Conservation (phyloP, 2,113 vertebrate species). For the Cepphus grylle region DNA sequence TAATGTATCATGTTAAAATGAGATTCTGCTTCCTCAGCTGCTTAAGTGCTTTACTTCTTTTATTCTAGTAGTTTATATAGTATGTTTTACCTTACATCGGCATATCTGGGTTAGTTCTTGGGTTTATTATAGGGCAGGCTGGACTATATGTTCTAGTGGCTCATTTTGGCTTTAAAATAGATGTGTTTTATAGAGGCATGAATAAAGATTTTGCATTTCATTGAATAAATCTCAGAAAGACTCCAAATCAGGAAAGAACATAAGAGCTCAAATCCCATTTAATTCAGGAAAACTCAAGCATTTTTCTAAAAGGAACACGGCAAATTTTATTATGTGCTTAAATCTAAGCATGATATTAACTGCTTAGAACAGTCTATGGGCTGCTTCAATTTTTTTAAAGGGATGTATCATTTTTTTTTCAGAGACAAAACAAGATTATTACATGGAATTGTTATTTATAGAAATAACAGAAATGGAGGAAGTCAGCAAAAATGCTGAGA, state of each 20-base stretch:
- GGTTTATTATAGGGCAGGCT: background rate
- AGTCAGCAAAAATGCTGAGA: background rate
- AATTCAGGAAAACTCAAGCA: background rate
- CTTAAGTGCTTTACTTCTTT: slow-evolving; percentile 39
- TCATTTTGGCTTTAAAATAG: background rate
- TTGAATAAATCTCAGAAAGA: background rate
- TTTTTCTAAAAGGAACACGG: background rate
- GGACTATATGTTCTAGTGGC: background rate
- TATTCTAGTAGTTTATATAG: slow-evolving; percentile 18
- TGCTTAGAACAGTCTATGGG: accelerated
- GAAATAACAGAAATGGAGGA: background rate
- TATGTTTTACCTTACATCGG: slow-evolving; percentile 11
- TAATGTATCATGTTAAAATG: slow-evolving; percentile 47
- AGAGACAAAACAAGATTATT: background rate
- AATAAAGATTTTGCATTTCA: slow-evolving; percentile 6
- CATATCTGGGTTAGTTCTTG: background rate
- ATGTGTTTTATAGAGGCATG: background rate
- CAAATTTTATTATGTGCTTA: background rate
- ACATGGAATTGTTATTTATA: background rate
- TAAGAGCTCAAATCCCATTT: background rate
- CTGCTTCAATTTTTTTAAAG: background rate
- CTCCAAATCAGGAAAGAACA: background rate
- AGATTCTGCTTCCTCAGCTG: slow-evolving; percentile 35
- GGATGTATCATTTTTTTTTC: background rate
- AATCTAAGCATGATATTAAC: background rate